Evolutionary conservation across 2,888 invertebrate genomes (phyloP).

Genomic region (Harmothoe impar): DNA sequence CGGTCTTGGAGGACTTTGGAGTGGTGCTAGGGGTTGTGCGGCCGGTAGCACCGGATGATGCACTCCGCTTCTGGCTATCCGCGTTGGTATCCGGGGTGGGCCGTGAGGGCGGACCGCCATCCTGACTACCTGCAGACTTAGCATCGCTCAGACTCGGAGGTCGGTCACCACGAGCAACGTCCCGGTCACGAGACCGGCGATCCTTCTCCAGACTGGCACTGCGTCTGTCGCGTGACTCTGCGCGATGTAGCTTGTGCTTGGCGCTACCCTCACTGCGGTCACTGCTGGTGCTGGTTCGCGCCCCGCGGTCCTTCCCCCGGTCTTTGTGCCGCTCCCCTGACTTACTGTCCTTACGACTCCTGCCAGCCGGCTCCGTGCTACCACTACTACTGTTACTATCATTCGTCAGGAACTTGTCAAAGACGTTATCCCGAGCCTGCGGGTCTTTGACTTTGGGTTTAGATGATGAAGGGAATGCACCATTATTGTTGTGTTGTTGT

Average conservation of each 20-base stretch:
- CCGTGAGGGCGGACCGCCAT: neutral
- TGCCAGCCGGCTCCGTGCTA: too few species aligned
- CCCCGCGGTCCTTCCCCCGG: neutral
- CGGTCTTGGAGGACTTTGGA: neutral
- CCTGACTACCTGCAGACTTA: neutral
- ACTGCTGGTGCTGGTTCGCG: slow-evolving; percentile 7
- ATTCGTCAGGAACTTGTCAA: slow-evolving; percentile 32
- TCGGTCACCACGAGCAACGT: neutral
- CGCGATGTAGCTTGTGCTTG: neutral
- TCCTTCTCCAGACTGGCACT: slow-evolving; percentile 40
- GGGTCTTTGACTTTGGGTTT: slow-evolving; percentile 49
- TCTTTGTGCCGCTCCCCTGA: slow-evolving; percentile 52
- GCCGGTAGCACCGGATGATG: neutral
- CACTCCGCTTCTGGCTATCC: neutral
- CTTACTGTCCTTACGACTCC: slow-evolving; percentile 28
- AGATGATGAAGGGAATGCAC: neutral
- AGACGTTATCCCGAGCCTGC: slow-evolving; percentile 59
- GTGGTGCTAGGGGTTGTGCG: neutral
- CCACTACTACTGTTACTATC: slow-evolving; percentile 20
- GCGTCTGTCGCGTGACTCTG: neutral
- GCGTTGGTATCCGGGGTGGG: neutral
- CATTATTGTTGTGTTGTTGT: neutral
- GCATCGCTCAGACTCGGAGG: neutral
- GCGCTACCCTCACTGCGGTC: neutral
- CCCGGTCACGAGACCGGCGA: slow-evolving; percentile 33